Conservation (phyloP, 2,113 vertebrate species). For the Merops nubicus region DNA sequence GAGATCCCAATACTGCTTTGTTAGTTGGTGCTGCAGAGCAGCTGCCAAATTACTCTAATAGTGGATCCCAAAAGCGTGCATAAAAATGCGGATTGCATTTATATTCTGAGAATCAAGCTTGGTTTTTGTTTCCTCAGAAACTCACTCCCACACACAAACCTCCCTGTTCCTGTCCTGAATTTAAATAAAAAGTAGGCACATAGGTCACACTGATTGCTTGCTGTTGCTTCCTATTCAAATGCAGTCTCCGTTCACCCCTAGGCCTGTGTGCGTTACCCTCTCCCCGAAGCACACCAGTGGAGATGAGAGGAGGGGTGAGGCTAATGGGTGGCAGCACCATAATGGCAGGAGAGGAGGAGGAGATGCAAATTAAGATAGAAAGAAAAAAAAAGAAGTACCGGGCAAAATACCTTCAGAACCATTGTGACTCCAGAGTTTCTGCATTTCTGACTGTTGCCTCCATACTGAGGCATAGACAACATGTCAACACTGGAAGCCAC, state of each 20-base stretch:
- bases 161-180: neutral
- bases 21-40: neutral
- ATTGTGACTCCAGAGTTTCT: neutral
- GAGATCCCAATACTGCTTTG: neutral
- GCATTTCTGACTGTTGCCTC: neutral
- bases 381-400: neutral
- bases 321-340: neutral
- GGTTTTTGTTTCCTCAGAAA: neutral
- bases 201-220: fast-evolving
- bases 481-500: fast-evolving
- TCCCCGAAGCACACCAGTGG: neutral
- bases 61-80: neutral
- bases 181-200: neutral
- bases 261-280: neutral
- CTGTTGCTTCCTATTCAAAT: neutral
- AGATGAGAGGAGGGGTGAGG: neutral
- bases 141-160: neutral
- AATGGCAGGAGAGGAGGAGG: neutral
- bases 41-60: neutral
- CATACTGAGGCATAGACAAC: neutral
- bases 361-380: neutral
- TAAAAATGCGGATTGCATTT: neutral
- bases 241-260: neutral
- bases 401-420: neutral
- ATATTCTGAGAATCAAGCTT: neutral